phyloP scores from a whole-genome alignment of 2,113 vertebrate species.

The Aplodontia rufa region DNA sequence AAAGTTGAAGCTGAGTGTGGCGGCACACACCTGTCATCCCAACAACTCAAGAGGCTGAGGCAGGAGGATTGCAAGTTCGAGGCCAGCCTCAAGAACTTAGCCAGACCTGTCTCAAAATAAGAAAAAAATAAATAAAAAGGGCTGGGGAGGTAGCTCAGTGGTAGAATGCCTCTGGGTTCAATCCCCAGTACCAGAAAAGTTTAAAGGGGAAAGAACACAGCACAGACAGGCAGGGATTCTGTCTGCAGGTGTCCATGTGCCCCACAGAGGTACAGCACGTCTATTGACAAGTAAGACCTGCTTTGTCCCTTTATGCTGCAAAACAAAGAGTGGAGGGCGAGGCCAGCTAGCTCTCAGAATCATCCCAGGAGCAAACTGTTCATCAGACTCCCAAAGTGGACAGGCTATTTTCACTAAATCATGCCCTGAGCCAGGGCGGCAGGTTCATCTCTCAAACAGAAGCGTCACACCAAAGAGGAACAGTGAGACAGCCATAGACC shows the following conservation, averaged over 20 bases:
- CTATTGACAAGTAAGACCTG: not conserved
- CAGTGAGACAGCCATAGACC: not conserved
- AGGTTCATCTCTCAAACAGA: not conserved
- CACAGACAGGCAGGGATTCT: not conserved
- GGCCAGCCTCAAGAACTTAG: too few relatives aligned
- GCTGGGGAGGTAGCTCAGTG: too few relatives aligned
- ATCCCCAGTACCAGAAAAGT: not conserved
- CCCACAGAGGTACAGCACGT: not conserved
- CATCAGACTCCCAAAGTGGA: not conserved
- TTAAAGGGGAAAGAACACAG: not conserved
- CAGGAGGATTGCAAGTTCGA: too few relatives aligned
- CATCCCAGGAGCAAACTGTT: not conserved
- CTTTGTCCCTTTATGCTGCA: not conserved
- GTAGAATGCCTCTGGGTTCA: too few relatives aligned
- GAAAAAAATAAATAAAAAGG: too few relatives aligned
- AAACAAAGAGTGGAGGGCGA: not conserved
- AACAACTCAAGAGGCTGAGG: too few relatives aligned
- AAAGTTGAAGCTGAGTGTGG: not conserved
- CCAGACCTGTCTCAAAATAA: too few relatives aligned
- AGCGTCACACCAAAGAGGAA: not conserved
- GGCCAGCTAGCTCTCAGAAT: not conserved
- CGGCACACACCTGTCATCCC: too few relatives aligned
- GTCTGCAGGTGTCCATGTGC: not conserved
- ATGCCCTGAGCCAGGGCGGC: not conserved
- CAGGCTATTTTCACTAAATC: not conserved